phyloP scores from a whole-genome alignment of 64 coral and sea anemone species.

The Actinia equina region DNA sequence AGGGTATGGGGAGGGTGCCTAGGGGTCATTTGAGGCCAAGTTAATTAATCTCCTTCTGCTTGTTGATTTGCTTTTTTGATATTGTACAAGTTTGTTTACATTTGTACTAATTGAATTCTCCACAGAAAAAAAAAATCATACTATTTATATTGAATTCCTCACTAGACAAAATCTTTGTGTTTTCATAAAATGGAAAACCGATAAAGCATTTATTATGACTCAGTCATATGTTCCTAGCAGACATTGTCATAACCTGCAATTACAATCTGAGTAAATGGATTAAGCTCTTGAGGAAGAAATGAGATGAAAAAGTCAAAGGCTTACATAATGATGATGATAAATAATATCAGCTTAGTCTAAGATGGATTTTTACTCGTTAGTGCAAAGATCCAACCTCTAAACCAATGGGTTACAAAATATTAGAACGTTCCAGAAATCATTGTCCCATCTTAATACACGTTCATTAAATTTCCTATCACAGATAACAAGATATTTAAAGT shows the following conservation, averaged over 20 bases:
- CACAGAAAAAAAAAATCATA: no score
- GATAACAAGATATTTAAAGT: not conserved
- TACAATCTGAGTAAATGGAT: not conserved
- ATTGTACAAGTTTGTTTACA: no score
- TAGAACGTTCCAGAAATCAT: not conserved
- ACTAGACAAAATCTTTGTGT: not conserved
- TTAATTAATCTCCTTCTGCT: no score
- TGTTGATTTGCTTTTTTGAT: no score
- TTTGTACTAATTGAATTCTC: no score
- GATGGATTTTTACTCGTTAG: not conserved
- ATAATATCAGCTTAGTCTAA: not conserved
- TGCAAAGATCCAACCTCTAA: not conserved
- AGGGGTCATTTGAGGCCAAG: no score
- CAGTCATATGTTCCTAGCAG: not conserved
- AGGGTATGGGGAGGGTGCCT: no score
- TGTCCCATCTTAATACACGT: not conserved
- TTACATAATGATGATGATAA: not conserved
- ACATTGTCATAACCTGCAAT: not conserved
- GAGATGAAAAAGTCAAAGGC: not conserved
- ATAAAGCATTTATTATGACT: not conserved
- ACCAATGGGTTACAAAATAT: not conserved
- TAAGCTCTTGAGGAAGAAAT: not conserved
- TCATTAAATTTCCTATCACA: not conserved
- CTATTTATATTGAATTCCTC: no score
- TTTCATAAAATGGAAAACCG: not conserved